phyloP scores from a whole-genome alignment of 2,888 invertebrate genomes.

The Ochlodes sylvanus region DNA sequence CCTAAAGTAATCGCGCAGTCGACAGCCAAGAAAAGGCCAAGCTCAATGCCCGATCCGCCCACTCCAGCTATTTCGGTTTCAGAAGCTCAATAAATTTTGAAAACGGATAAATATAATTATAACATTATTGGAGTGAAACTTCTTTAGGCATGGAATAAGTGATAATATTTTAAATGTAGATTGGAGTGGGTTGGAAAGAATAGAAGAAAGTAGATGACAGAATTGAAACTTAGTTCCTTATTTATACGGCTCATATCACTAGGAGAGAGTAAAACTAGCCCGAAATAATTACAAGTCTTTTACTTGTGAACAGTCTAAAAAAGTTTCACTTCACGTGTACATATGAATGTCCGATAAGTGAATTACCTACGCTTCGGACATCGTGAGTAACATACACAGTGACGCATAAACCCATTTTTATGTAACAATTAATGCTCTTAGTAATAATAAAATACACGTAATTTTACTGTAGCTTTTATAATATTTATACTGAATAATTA shows the following conservation, averaged over 20 bases:
- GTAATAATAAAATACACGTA: background rate
- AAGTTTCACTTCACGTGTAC: background rate
- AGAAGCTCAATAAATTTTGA: conserved; percentile 22
- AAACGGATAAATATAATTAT: too few species aligned
- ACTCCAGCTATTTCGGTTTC: conserved; percentile 28
- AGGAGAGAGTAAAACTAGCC: background rate
- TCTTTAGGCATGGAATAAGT: background rate
- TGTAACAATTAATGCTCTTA: background rate
- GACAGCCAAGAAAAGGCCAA: conserved; percentile 31
- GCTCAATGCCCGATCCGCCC: conserved; percentile 26
- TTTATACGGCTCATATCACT: background rate
- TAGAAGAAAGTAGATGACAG: background rate
- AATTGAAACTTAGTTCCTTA: too few species aligned
- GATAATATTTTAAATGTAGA: background rate
- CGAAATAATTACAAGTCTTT: too few species aligned
- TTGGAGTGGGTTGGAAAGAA: background rate
- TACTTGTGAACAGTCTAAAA: too few species aligned
- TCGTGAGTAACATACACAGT: too few species aligned
- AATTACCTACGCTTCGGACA: too few species aligned
- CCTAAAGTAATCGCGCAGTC: conserved; percentile 31
- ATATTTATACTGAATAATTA: background rate
- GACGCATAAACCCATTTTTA: too few species aligned
- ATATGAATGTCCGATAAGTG: too few species aligned
- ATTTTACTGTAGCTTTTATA: background rate
- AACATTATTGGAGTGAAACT: background rate